These are phyloP conservation scores for Neotragus moschatus DNA, from an alignment of 2,113 vertebrate genomes.

Conservation along the genomic window DNA sequence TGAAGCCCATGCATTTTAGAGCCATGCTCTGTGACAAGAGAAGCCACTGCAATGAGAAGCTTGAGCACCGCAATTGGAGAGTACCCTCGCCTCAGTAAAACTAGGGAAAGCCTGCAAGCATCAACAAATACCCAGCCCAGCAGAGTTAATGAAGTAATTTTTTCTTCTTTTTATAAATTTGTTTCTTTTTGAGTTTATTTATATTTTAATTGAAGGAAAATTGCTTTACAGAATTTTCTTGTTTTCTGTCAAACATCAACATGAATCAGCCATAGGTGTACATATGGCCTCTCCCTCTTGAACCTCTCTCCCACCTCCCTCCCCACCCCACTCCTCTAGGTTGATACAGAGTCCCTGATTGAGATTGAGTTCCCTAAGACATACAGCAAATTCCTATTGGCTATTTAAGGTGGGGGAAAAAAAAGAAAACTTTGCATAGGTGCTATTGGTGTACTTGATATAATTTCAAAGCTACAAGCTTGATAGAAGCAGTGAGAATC, in stretches of 20 bases:
- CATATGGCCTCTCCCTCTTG: neutral
- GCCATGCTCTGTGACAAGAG: neutral
- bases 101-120: neutral
- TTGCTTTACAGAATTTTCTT: neutral
- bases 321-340: neutral
- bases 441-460: neutral
- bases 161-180: neutral
- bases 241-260: neutral
- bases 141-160: neutral
- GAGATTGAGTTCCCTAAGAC: neutral
- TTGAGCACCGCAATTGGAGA: neutral
- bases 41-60: neutral
- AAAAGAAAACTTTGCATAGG: neutral
- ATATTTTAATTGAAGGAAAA: neutral
- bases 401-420: neutral
- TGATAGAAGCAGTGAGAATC: neutral
- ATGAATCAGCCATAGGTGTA: neutral
- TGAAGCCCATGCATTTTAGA: neutral
- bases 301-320: neutral
- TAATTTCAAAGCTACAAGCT: neutral
- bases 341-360: neutral
- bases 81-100: neutral
- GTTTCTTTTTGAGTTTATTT: neutral
- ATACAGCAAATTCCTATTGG: neutral
- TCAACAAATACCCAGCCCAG: neutral